phyloP scores from a whole-genome alignment of 1,140 invertebrate species.

The Goniozus legneri region DNA sequence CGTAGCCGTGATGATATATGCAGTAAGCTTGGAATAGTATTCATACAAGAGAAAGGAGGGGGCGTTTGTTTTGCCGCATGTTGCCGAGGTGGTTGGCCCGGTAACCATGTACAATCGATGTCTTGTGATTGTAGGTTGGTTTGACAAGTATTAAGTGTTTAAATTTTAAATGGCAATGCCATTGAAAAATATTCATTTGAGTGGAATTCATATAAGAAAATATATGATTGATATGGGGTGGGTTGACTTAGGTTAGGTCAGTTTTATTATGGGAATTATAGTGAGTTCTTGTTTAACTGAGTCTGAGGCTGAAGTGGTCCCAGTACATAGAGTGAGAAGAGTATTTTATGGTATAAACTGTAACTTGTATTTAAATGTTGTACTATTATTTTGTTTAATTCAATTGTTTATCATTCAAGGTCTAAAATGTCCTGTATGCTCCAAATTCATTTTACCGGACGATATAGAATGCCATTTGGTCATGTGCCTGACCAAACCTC shows the following conservation, averaged over 20 bases:
- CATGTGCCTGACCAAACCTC: constrained; percentile 97
- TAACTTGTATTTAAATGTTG: not conserved
- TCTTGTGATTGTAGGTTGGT: too few species aligned
- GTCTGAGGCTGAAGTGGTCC: constrained; percentile 56
- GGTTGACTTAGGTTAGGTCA: constrained; percentile 31
- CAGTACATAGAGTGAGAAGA: constrained; percentile 43
- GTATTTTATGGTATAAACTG: constrained; percentile 52
- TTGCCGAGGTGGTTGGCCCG: constrained; percentile 50
- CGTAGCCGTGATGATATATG: constrained; percentile 11
- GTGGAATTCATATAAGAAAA: not conserved
- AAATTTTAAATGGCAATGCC: constrained; percentile 18
- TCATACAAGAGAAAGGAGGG: constrained; percentile 9
- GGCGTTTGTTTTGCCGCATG: constrained; percentile 45
- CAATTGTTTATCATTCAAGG: constrained; percentile 63
- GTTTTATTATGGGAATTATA: constrained; percentile 66
- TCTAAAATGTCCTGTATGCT: constrained; percentile 97
- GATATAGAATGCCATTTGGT: constrained; percentile 98
- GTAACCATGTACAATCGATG: constrained; percentile 50
- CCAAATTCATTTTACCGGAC: constrained; percentile 94
- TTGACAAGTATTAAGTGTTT: too few species aligned
- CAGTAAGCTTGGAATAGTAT: constrained; percentile 4
- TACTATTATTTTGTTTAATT: not conserved
- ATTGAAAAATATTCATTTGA: not conserved
- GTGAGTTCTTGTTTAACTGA: constrained; percentile 73
- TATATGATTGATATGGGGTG: constrained; percentile 14